Evolutionary conservation across 2,797 vertebrate genomes (phyloP), one percentile per base, ranked within the genome.

Genomic region (Streptopelia turtur): DNA sequence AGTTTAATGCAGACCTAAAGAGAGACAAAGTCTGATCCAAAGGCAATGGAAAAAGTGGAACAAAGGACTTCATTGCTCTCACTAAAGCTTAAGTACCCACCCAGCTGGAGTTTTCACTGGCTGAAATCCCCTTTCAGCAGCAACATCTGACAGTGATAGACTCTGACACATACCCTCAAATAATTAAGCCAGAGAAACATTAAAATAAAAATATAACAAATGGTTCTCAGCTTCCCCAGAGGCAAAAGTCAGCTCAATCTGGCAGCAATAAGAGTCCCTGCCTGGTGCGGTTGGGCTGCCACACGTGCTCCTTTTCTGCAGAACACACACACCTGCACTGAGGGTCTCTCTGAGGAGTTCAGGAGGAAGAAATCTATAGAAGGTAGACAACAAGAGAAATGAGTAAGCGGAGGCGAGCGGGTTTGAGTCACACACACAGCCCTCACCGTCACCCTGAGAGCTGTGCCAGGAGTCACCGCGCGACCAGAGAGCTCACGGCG

Each of bases 121-220:
- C 75, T 86, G 76, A 78, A 87, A 75, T 77, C 25, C 57, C 81
- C 69, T 76, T 75, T 47, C 78, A 78, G 94, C 87, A 83, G 79
- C 78, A 83, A 8, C 52, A 8, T 43, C 84, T 87, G 84, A 61
- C 78, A 63, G 72, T 45, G 76, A 69, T 2, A 37, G 41, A 59
- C 43, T 85, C 71, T 0, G 1, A 89, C 71, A 89, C n/a, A 11
- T 9, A 59, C 22, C 52, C 68, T 89, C 49, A 30, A 65, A 12
- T 59, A 78, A 92, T 50, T 33, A 80, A 91, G 27, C 24, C 64
- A 79, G 64, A 70, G 53, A n/a, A 85, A 28, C 49, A 56, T 65
- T 22, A 49, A 43, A 75, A 83, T 55, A 56, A 87, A 91, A 95
- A 75, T 10, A 69, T 0, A 77, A 52, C 37, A 31, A 75, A 83